Percentiles rank a stretch among this genome's conserved stretches.
Conservation (phyloP, 2,113 vertebrate species). For the Pangasianodon gigas region DNA sequence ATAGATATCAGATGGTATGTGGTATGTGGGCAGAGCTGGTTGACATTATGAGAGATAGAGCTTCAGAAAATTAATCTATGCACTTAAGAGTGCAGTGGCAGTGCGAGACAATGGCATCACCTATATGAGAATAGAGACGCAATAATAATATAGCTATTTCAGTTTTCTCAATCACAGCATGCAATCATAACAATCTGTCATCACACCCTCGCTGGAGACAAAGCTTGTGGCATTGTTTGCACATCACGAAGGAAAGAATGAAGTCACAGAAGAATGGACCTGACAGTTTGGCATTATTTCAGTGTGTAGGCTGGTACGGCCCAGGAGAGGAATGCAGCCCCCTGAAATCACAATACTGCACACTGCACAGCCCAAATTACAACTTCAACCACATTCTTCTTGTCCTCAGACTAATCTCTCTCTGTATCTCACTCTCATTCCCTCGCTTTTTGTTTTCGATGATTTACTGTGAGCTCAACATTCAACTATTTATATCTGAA, state of each 20-base stretch:
- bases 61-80: neutral
- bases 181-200: neutral
- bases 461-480: neutral
- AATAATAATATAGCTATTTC: neutral
- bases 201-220: neutral
- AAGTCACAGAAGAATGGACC: neutral
- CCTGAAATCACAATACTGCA: neutral
- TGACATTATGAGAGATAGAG: neutral
- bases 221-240: neutral
- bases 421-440: neutral
- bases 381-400: constrained; percentile 1
- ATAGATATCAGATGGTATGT: neutral
- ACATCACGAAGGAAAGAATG: neutral
- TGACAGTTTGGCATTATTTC: neutral
- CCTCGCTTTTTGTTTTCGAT: neutral
- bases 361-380: neutral
- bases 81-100: neutral
- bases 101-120: neutral
- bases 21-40: neutral
- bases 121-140: neutral
- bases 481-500: neutral
- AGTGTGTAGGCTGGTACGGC: neutral
- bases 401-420: neutral
- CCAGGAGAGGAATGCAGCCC: neutral
- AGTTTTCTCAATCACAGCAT: neutral